Evolutionary conservation across 2,113 vertebrate species (phyloP).

Genomic region (Poeciliopsis occidentalis): DNA sequence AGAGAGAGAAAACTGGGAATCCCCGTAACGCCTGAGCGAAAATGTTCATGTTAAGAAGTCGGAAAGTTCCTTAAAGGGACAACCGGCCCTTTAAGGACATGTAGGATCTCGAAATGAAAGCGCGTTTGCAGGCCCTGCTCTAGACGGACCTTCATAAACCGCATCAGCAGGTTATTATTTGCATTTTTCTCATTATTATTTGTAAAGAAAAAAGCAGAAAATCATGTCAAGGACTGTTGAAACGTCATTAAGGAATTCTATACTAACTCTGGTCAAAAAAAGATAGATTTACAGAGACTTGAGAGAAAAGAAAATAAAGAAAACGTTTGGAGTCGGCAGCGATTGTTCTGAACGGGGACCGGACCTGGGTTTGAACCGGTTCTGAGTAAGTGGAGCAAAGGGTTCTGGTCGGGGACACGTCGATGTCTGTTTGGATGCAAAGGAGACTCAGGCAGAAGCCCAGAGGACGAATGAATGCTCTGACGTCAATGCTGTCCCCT

Average conservation of each 20-base stretch:
- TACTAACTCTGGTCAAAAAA: not conserved
- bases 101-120: too few relatives aligned
- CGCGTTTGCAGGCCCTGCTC: too few relatives aligned
- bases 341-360: not conserved
- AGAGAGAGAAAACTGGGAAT: not conserved
- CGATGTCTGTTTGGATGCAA: slow-evolving; percentile 34
- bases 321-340: not conserved
- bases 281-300: not conserved
- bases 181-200: too few relatives aligned
- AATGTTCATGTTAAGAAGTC: too few relatives aligned
- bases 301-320: not conserved
- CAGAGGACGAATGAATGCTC: slow-evolving; percentile 36
- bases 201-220: too few relatives aligned
- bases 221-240: too few relatives aligned
- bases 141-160: too few relatives aligned
- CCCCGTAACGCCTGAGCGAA: too few relatives aligned
- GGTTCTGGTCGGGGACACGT: not conserved
- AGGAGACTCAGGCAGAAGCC: slow-evolving; percentile 36
- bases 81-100: too few relatives aligned
- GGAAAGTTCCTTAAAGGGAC: too few relatives aligned
- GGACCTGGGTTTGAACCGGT: not conserved
- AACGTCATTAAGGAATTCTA: not conserved
- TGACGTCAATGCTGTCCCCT: slow-evolving; percentile 67
- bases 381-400: slow-evolving; percentile 34
- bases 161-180: too few relatives aligned